Conservation (phyloP, 2,113 vertebrate species). For the Clarias gariepinus region DNA sequence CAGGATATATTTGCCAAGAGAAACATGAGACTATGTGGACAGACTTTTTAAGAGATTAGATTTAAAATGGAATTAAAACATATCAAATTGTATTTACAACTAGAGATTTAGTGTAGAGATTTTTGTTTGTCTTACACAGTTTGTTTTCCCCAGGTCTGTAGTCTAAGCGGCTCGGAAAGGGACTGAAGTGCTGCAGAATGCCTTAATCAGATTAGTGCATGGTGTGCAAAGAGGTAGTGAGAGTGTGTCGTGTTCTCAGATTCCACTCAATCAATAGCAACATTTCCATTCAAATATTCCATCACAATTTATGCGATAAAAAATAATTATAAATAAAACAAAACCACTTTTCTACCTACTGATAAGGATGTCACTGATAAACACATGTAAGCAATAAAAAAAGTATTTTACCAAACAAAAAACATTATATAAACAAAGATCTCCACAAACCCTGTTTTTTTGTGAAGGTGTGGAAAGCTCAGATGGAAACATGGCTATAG, state of each 20-base stretch:
- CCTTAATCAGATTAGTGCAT: slow-evolving; percentile 40
- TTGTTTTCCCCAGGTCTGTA: neutral
- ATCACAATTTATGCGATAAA: neutral
- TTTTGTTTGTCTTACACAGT: neutral
- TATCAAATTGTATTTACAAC: neutral
- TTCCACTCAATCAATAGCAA: neutral
- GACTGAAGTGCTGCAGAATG: slow-evolving; percentile 15
- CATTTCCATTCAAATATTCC: neutral
- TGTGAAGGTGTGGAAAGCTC: neutral
- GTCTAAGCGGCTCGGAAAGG: neutral
- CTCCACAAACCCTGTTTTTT: neutral
- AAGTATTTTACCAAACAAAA: neutral
- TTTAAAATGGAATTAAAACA: neutral
- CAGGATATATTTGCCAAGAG: slow-evolving; percentile 18
- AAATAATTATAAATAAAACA: neutral
- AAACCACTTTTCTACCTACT: too few relatives aligned
- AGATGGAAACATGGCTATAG: neutral
- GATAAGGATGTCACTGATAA: too few relatives aligned
- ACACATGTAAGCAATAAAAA: neutral
- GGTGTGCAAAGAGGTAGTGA: slow-evolving; percentile 45
- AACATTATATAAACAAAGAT: neutral
- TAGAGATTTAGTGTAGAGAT: neutral
- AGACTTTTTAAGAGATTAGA: neutral
- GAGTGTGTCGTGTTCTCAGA: slow-evolving; percentile 41
- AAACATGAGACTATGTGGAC: neutral